These are phyloP conservation scores for Maniola hyperantus DNA, from an alignment of 2,888 invertebrate genomes.

Conservation along the genomic window DNA sequence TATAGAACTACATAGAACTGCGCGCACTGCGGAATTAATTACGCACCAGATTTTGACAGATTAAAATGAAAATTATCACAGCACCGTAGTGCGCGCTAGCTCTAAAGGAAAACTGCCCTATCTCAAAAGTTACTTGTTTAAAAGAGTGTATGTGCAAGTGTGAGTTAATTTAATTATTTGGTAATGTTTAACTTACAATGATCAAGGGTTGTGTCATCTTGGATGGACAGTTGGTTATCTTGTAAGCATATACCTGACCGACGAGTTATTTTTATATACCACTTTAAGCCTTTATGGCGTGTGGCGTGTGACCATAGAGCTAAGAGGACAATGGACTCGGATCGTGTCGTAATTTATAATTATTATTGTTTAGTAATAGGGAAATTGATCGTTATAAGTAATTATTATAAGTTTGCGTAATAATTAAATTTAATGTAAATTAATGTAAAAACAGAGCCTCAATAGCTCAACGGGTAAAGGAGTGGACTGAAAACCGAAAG, in stretches of 20 bases:
- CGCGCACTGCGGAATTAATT: too few relatives aligned
- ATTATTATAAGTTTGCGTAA: too few relatives aligned
- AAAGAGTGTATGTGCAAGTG: background rate
- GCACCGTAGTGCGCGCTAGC: too few relatives aligned
- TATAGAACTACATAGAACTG: too few relatives aligned
- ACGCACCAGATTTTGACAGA: too few relatives aligned
- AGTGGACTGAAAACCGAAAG: too few relatives aligned
- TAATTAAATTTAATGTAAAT: too few relatives aligned
- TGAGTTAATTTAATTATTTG: background rate
- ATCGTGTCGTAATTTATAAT: slow-evolving; percentile 2
- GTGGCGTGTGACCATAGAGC: slow-evolving; percentile 30
- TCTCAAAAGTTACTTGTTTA: too few relatives aligned
- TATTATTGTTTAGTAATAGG: slow-evolving; percentile 14
- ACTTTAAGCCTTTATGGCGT: slow-evolving; percentile 13
- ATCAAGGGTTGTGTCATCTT: slow-evolving; percentile 37
- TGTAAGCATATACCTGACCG: slow-evolving; percentile 22
- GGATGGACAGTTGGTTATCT: slow-evolving; percentile 25
- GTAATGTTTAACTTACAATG: slow-evolving; percentile 30
- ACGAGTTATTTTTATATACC: slow-evolving; percentile 31
- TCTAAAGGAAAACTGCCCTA: too few relatives aligned
- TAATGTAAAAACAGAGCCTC: too few relatives aligned
- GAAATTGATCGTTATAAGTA: slow-evolving; percentile 1
- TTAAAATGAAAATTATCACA: too few relatives aligned
- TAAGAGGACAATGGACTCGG: slow-evolving; percentile 11
- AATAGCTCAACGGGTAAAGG: too few relatives aligned